These are phyloP conservation scores for Oncorhynchus clarkii DNA, from an alignment of 2,113 vertebrate genomes.

Conservation along the genomic window DNA sequence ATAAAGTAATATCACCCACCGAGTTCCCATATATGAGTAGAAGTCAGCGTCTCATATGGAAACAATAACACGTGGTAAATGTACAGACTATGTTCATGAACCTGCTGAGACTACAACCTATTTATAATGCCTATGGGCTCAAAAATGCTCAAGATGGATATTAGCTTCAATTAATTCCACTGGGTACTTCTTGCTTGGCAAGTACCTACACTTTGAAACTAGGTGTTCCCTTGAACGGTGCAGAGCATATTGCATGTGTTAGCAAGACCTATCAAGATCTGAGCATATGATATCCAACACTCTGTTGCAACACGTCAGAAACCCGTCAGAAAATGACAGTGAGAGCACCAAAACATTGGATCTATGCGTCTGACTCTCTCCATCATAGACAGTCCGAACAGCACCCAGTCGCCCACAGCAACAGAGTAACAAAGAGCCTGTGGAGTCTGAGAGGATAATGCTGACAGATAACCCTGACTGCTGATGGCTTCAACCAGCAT, in stretches of 20 bases:
- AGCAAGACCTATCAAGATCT: too few species aligned
- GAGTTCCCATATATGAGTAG: not conserved
- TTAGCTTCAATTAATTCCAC: not conserved
- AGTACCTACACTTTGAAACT: too few species aligned
- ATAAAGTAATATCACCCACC: conserved; percentile 15
- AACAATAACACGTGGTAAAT: not conserved
- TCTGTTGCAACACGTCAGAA: conserved; percentile 4
- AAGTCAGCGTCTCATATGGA: not conserved
- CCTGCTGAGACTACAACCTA: not conserved
- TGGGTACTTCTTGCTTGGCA: not conserved
- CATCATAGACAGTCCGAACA: not conserved
- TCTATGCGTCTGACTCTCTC: not conserved
- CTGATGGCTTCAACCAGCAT: conserved; percentile 21
- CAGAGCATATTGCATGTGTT: too few species aligned
- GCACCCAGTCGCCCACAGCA: conserved; percentile 1
- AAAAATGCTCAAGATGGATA: not conserved
- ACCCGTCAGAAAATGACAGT: not conserved
- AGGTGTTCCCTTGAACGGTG: too few species aligned
- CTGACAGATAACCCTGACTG: conserved; percentile 29
- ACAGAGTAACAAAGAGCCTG: conserved; percentile 14
- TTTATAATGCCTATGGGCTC: not conserved
- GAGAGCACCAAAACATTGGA: not conserved
- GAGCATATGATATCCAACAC: conserved; percentile 1
- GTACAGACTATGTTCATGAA: not conserved
- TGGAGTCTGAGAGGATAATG: conserved; percentile 14